Evolutionary conservation across 1,140 invertebrate species (phyloP), one percentile per base, ranked within the genome.

Genomic region (Magallana ariakensis): DNA sequence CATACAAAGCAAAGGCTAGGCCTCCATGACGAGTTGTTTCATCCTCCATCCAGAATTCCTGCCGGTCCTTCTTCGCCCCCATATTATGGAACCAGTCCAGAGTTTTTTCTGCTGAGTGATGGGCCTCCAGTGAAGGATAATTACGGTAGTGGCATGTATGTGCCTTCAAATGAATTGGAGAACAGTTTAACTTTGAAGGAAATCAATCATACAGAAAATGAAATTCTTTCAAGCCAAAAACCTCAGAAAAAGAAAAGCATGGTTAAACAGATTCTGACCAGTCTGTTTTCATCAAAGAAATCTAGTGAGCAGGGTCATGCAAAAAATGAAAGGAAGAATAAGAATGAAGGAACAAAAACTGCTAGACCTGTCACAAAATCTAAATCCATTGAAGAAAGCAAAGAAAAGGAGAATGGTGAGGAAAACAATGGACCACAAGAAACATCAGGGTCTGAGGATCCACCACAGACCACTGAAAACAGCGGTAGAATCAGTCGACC

Each of bases 201-300:
- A 26, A 9, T 75, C 22, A 75, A 75, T 22, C 66, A 75, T 8
- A 13, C 22, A 75, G 26, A 75, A 75, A 26, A 75, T 75, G 66
- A 75, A 75, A 46, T 26, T 75, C 8, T 75, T 26, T 26, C 19
- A 75, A 11, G 33, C 9, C 66, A 33, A 26, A 75, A 75, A 75
- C 66, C 66, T 75, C 66, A 75, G 22, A 75, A 75, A 26, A 75
- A 75, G 66, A 75, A 75, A 75, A 75, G 66, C 22, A 75, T 26
- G 33, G 66, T 75, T 2, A 75, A 13, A 4, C 66, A 75, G 33
- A 75, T 75, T 75, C 66, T 75, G 11, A 75, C 7, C 3, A 75
- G 66, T 75, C 22, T 75, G 66, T 75, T 75, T 75, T 75, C 66
- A 75, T 75, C 66, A 75, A 75, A 75, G 66, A 75, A 75, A 75